These are phyloP conservation scores for Saturnia japonica DNA, from an alignment of 2,888 invertebrate genomes.

Conservation along the genomic window DNA sequence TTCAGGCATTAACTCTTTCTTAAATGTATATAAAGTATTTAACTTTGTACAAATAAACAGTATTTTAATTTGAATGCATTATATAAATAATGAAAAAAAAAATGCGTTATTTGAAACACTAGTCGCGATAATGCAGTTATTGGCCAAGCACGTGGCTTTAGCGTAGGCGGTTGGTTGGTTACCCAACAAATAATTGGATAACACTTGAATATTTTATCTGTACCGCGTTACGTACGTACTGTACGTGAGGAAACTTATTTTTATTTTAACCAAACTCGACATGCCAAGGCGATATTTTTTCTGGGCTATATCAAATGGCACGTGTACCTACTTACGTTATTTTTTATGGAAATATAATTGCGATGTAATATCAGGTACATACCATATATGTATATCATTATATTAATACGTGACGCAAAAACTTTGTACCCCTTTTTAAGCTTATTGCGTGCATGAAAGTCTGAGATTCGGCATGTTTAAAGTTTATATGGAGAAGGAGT, in stretches of 20 bases:
- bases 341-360: not conserved
- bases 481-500: no score
- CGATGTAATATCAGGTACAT: not conserved
- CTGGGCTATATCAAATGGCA: not conserved
- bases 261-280: not conserved
- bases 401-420: no score
- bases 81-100: not conserved
- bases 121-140: not conserved
- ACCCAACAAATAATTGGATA: constrained; percentile 22
- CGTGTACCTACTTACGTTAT: not conserved
- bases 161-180: not conserved
- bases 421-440: no score
- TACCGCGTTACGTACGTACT: constrained; percentile 13
- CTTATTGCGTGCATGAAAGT: no score
- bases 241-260: constrained; percentile 15
- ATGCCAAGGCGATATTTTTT: not conserved
- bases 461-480: no score
- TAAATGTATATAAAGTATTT: no score
- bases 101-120: not conserved
- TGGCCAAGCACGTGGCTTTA: not conserved
- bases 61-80: no score
- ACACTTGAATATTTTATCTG: constrained; percentile 18
- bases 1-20: no score
- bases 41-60: no score
- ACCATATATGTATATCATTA: no score